A percentile compares a stretch with the other conserved stretches of the same genome.
Conservation (phyloP, 2,113 vertebrate genomes). For the Catharus minimus region DNA sequence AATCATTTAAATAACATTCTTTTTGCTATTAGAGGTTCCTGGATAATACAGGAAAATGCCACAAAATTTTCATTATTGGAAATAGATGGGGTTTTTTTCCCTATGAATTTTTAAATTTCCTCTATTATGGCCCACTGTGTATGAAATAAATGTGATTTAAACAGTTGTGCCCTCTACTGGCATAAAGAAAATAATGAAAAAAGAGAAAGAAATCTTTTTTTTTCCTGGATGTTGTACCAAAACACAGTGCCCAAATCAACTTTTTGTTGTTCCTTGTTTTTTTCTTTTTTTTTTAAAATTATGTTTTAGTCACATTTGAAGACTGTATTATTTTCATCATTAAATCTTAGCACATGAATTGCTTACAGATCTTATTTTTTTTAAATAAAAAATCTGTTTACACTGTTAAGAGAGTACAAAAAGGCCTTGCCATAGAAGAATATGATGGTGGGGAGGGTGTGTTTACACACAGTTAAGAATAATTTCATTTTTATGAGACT, state of each 20-base stretch:
- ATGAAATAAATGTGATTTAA: slow-evolving; percentile 51
- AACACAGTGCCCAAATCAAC: neutral
- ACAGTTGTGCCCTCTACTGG: slow-evolving; percentile 69
- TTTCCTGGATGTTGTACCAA: neutral
- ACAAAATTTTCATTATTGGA: neutral
- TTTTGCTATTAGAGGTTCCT: neutral
- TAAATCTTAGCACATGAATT: neutral
- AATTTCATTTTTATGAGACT: neutral
- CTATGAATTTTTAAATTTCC: neutral
- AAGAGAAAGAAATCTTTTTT: neutral
- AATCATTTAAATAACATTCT: neutral
- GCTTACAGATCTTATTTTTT: neutral
- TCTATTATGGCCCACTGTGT: neutral
- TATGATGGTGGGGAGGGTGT: neutral
- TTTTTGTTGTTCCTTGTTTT: neutral
- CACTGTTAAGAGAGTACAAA: neutral
- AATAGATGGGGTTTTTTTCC: neutral
- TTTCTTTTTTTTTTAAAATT: neutral
- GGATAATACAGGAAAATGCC: neutral
- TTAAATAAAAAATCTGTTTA: neutral
- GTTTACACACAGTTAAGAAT: neutral
- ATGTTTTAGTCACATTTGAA: neutral
- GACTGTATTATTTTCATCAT: neutral
- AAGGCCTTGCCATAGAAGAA: neutral
- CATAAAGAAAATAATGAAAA: neutral